phyloP scores from a whole-genome alignment of 2,797 vertebrate species.

The Huso huso region DNA sequence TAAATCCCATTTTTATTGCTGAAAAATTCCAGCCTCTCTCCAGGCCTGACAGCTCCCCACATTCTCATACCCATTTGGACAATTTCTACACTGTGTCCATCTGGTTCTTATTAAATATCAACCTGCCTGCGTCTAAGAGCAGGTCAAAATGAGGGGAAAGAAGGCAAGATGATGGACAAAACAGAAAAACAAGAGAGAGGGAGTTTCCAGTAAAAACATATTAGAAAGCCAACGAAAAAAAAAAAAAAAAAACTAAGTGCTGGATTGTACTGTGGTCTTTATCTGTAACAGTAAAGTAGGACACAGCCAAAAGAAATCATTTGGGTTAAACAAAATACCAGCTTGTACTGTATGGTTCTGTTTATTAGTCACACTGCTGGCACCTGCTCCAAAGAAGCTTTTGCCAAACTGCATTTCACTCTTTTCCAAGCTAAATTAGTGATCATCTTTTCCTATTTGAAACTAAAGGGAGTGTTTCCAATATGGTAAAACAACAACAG shows the following conservation, averaged over 20 bases:
- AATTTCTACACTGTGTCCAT: constrained; percentile 86
- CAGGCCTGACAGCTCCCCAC: constrained; percentile 95
- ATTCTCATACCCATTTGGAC: constrained; percentile 89
- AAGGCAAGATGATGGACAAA: constrained; percentile 54
- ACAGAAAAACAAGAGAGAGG: constrained; percentile 37
- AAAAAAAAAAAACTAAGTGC: not conserved
- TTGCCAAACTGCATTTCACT: constrained; percentile 5
- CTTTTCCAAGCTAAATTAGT: not conserved
- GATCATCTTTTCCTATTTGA: constrained; percentile 7
- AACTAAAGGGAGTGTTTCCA: not conserved
- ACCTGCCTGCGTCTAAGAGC: constrained; percentile 71
- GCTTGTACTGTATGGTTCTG: constrained; percentile 55
- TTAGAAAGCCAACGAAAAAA: constrained; percentile 3
- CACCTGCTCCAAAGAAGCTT: constrained; percentile 44
- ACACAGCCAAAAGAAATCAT: constrained; percentile 19
- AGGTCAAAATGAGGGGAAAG: constrained; percentile 56
- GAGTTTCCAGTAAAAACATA: constrained; percentile 23
- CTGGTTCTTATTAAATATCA: constrained; percentile 95
- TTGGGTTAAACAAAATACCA: constrained; percentile 40
- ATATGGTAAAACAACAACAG: not conserved
- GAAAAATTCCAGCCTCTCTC: constrained; percentile 95
- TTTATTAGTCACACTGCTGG: constrained; percentile 62
- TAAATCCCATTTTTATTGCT: constrained; percentile 98
- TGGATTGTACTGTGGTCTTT: not conserved
- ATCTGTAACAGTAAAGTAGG: constrained; percentile 7